A percentile compares a stretch with the other conserved stretches of the same genome.
Evolutionary conservation across 2,888 invertebrate species (phyloP).

Genomic region (Gisinianus flammeolus): DNA sequence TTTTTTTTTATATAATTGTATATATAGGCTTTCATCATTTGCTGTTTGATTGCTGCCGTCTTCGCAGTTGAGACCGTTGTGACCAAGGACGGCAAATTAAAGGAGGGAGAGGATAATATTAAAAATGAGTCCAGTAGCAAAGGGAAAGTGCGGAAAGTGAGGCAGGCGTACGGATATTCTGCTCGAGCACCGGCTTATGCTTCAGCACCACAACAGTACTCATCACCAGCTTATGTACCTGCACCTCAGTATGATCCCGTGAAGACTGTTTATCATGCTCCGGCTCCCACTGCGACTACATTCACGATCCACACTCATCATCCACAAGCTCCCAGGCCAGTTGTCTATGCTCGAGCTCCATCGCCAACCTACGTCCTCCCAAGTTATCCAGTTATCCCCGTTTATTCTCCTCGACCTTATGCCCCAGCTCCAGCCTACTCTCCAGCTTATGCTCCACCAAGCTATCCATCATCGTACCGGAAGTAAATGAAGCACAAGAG

Average conservation of each 20-base stretch:
- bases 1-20: neutral
- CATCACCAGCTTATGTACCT: neutral
- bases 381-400: too few species aligned
- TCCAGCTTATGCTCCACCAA: neutral
- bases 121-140: too few species aligned
- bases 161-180: neutral
- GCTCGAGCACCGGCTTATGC: neutral
- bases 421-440: neutral
- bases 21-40: conserved; percentile 10
- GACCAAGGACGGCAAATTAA: too few species aligned
- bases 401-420: too few species aligned
- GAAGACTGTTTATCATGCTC: conserved; percentile 32
- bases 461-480: neutral
- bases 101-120: too few species aligned
- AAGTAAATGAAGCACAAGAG: too few species aligned
- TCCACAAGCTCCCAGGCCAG: neutral
- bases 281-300: conserved; percentile 36
- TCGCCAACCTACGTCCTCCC: neutral
- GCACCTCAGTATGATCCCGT: neutral
- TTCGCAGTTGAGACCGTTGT: conserved; percentile 1
- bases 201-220: neutral
- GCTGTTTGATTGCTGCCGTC: conserved; percentile 16
- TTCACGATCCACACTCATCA: neutral
- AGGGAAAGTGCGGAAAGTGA: neutral
- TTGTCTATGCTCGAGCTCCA: neutral